phyloP scores from a whole-genome alignment of 2,888 invertebrate species.

The Acanthococcus lagerstroemiae region DNA sequence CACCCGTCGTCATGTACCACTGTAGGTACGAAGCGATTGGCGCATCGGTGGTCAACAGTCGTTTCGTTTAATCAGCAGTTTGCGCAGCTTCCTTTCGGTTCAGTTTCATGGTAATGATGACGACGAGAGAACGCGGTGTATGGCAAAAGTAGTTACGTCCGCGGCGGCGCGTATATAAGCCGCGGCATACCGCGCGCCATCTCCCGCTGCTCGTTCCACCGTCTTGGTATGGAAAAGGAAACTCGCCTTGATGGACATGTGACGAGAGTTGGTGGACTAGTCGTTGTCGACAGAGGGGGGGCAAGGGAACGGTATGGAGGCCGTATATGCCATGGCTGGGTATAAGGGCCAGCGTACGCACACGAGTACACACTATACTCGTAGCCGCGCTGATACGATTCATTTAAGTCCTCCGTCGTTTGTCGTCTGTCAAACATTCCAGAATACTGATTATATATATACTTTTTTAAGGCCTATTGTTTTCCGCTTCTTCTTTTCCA shows the following conservation, averaged over 20 bases:
- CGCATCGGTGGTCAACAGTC: not conserved
- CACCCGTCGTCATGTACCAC: too few species aligned
- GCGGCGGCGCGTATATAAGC: too few species aligned
- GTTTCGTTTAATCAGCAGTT: not conserved
- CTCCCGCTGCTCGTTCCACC: not conserved
- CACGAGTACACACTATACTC: not conserved
- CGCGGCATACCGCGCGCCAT: too few species aligned
- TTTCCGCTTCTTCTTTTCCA: slow-evolving; percentile 22
- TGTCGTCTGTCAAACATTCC: slow-evolving; percentile 29
- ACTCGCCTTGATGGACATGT: slow-evolving; percentile 29
- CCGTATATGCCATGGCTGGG: slow-evolving; percentile 14
- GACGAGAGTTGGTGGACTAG: slow-evolving; percentile 14
- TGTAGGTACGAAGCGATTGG: too few species aligned
- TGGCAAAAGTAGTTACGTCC: not conserved
- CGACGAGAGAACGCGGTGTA: not conserved
- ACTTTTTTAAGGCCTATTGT: slow-evolving; percentile 27
- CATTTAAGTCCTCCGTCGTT: slow-evolving; percentile 29
- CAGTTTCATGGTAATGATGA: slow-evolving; percentile 4
- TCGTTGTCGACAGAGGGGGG: not conserved
- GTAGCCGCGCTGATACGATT: slow-evolving; percentile 7
- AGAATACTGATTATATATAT: slow-evolving; percentile 25
- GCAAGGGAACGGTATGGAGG: not conserved
- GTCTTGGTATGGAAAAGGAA: not conserved
- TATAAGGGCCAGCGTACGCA: not conserved
- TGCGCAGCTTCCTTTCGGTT: not conserved